These are phyloP conservation scores for Podabrus alpinus DNA, from an alignment of 2,888 invertebrate species.

Conservation along the genomic window DNA sequence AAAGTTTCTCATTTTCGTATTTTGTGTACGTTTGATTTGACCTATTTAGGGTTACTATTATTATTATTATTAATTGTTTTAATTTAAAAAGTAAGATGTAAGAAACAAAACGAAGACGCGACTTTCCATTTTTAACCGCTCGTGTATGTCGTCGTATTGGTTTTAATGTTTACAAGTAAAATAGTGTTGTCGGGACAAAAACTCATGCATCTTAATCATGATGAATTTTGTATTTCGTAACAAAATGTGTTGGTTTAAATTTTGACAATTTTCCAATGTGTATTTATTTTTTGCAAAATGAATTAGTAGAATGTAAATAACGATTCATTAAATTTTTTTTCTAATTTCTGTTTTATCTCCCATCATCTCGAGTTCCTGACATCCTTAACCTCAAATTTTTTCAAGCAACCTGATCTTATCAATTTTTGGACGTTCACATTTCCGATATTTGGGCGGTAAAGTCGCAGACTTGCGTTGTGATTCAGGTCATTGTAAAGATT, in stretches of 20 bases:
- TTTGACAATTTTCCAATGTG: slow-evolving; percentile 20
- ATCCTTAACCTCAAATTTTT: too few species aligned
- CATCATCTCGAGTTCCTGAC: background rate
- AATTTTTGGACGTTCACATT: too few species aligned
- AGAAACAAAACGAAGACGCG: background rate
- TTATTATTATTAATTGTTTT: background rate
- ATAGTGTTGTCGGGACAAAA: background rate
- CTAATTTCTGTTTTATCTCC: background rate
- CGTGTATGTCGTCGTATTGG: background rate
- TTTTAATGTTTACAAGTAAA: background rate
- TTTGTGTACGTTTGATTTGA: slow-evolving; percentile 34
- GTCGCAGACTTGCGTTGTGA: too few species aligned
- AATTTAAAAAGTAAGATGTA: background rate
- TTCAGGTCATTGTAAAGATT: too few species aligned
- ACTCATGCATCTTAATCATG: background rate
- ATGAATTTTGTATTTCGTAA: background rate
- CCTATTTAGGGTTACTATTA: slow-evolving; percentile 26
- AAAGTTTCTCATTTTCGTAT: slow-evolving; percentile 34
- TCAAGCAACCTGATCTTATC: too few species aligned
- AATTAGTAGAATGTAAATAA: slow-evolving; percentile 1
- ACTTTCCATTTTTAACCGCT: background rate
- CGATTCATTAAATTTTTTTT: slow-evolving; percentile 6
- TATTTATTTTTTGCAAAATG: slow-evolving; percentile 42
- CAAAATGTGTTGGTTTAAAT: slow-evolving; percentile 16
- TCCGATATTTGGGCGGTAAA: too few species aligned